Evolutionary conservation across 2,113 vertebrate species (phyloP).

Genomic region (Microcebus murinus): DNA sequence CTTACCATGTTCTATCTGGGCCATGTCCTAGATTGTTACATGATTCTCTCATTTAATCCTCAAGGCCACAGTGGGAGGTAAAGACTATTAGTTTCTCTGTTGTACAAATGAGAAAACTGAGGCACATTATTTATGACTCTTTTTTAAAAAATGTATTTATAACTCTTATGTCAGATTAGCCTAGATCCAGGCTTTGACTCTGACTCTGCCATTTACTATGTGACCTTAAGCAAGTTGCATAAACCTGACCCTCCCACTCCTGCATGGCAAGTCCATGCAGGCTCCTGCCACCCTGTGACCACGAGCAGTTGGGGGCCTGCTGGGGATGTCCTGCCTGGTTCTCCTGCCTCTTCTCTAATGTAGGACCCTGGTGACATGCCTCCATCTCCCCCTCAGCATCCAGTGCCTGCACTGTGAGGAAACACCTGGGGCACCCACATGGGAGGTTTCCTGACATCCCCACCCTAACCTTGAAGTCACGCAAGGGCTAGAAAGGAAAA

Average conservation of each 20-base stretch:
- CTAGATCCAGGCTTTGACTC: background rate
- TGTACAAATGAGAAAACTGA: conserved; percentile 11
- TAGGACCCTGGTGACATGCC: background rate
- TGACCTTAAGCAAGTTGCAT: background rate
- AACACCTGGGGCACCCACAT: conserved; percentile 27
- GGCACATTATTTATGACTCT: background rate
- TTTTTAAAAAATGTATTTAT: background rate
- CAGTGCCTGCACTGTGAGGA: background rate
- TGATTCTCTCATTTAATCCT: background rate
- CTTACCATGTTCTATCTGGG: background rate
- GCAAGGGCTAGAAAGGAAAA: conserved; percentile 13
- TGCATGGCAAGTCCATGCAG: background rate
- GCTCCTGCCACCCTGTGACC: background rate
- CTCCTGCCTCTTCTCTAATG: background rate
- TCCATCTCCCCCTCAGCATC: background rate
- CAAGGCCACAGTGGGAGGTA: background rate
- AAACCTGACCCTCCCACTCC: background rate
- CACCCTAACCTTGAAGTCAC: background rate
- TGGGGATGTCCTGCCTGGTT: background rate
- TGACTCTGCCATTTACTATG: background rate
- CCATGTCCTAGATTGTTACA: background rate
- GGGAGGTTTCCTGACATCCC: background rate
- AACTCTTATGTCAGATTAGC: background rate
- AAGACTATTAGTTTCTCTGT: background rate
- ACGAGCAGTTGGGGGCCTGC: background rate